phyloP scores from a whole-genome alignment of 1,140 invertebrate species.

The Dysdera silvatica region DNA sequence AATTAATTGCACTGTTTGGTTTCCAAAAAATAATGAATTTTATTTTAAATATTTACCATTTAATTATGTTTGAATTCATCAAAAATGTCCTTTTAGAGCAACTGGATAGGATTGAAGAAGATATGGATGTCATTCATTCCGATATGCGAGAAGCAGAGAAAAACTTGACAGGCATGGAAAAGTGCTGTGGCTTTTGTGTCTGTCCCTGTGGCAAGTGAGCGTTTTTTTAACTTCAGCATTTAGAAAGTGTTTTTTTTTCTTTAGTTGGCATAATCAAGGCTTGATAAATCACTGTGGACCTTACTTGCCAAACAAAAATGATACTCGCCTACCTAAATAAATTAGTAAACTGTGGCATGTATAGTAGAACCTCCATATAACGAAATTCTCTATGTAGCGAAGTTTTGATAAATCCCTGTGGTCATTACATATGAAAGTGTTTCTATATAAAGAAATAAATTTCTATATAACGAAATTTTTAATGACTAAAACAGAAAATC shows the following conservation, averaged over 20 bases:
- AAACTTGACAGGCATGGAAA: slow-evolving; percentile 98
- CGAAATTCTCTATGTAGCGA: too few species aligned
- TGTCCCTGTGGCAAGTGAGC: slow-evolving; percentile 93
- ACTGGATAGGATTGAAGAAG: slow-evolving; percentile 98
- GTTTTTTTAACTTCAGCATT: background rate
- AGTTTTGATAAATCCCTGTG: too few species aligned
- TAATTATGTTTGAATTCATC: background rate
- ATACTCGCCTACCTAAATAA: too few species aligned
- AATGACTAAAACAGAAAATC: too few species aligned
- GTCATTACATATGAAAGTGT: too few species aligned
- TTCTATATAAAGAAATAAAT: too few species aligned
- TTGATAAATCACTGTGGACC: too few species aligned
- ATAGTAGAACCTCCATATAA: too few species aligned
- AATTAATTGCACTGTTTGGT: background rate
- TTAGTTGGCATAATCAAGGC: too few species aligned
- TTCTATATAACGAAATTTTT: too few species aligned
- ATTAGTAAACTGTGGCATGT: too few species aligned
- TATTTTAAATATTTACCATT: background rate
- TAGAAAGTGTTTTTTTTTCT: slow-evolving; percentile 4
- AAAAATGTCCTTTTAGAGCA: slow-evolving; percentile 61
- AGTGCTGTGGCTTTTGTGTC: slow-evolving; percentile 87
- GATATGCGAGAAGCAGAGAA: slow-evolving; percentile 99
- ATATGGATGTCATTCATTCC: slow-evolving; percentile 98
- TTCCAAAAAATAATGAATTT: background rate
- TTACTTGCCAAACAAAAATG: too few species aligned